Percentiles rank a stretch among this genome's conserved stretches.
These are phyloP conservation scores for Leucoraja ocellata DNA, from an alignment of 2,797 vertebrate genomes.

Conservation along the genomic window DNA sequence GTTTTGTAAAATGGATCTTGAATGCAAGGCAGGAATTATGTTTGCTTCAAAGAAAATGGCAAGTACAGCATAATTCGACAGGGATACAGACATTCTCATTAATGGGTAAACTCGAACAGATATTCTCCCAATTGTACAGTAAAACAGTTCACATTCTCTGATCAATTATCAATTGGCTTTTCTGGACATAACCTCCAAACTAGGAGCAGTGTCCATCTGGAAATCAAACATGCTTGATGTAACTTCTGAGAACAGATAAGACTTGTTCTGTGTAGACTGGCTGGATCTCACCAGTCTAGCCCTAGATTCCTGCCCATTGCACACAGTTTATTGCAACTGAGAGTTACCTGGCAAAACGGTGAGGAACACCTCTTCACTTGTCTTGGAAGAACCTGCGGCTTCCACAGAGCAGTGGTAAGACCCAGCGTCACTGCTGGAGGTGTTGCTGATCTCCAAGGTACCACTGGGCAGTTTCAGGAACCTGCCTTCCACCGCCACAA, in stretches of 20 bases:
- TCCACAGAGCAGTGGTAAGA: conserved; percentile 82
- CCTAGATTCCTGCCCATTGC: neutral
- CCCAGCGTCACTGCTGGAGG: conserved; percentile 68
- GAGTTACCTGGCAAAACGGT: conserved; percentile 72
- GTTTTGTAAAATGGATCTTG: neutral
- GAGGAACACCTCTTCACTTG: conserved; percentile 81
- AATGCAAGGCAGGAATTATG: neutral
- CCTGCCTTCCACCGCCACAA: conserved; percentile 58
- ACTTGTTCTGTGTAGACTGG: neutral
- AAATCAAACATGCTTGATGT: neutral
- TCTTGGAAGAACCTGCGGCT: conserved; percentile 69
- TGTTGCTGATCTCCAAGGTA: conserved; percentile 75
- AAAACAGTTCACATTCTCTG: neutral
- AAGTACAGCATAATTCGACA: neutral
- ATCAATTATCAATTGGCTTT: neutral
- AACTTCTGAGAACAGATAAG: neutral
- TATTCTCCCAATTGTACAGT: neutral
- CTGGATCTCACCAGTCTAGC: neutral
- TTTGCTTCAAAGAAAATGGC: neutral
- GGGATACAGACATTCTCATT: neutral
- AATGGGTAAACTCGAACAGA: neutral
- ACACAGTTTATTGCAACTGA: neutral
- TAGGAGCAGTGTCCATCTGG: neutral
- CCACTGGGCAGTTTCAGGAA: conserved; percentile 67
- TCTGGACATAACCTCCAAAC: neutral